Evolutionary conservation across 1,140 invertebrate species (phyloP).

Genomic region (Drosophila nasuta): DNA sequence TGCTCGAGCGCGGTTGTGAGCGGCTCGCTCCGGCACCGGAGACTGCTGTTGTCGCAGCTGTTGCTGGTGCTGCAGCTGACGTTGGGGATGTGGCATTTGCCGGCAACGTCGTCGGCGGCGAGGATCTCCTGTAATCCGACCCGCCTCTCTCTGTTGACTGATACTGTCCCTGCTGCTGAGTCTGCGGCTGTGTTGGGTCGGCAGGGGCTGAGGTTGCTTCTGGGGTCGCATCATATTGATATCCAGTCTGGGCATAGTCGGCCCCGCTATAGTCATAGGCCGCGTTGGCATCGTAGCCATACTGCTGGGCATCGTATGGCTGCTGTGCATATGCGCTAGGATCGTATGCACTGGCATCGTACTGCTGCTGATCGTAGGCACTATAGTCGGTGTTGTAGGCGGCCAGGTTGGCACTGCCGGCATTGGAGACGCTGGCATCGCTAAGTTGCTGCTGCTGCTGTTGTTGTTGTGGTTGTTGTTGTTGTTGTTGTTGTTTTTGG

Average conservation of each 20-base stretch:
- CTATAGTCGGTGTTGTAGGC: conserved; percentile 81
- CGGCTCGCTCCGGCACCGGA: conserved; percentile 66
- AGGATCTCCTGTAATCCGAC: conserved; percentile 62
- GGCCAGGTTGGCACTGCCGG: conserved; percentile 61
- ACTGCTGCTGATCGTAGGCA: conserved; percentile 83
- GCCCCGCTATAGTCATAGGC: conserved; percentile 56
- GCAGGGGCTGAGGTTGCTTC: conserved; percentile 46
- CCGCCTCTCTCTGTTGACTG: conserved; percentile 40
- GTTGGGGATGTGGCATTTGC: conserved; percentile 27
- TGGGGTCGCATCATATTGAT: conserved; percentile 65
- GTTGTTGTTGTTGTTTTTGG: conserved; percentile 26
- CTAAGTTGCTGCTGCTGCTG: conserved; percentile 39
- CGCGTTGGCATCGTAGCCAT: conserved; percentile 61
- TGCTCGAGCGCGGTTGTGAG: conserved; percentile 78
- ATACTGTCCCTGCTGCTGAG: conserved; percentile 33
- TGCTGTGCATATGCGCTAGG: conserved; percentile 66
- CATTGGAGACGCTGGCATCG: conserved; percentile 48
- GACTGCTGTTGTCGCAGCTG: conserved; percentile 37
- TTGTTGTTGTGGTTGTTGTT: conserved; percentile 24
- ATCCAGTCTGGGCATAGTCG: conserved; percentile 71
- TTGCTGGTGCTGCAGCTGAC: conserved; percentile 19
- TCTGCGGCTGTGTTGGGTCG: conserved; percentile 37
- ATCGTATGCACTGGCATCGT: conserved; percentile 76
- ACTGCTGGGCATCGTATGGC: conserved; percentile 74
- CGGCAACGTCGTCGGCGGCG: conserved; percentile 55